Base-by-base conservation (phyloP, 2,888 invertebrate genomes). In the Sericinus montela region DNA sequence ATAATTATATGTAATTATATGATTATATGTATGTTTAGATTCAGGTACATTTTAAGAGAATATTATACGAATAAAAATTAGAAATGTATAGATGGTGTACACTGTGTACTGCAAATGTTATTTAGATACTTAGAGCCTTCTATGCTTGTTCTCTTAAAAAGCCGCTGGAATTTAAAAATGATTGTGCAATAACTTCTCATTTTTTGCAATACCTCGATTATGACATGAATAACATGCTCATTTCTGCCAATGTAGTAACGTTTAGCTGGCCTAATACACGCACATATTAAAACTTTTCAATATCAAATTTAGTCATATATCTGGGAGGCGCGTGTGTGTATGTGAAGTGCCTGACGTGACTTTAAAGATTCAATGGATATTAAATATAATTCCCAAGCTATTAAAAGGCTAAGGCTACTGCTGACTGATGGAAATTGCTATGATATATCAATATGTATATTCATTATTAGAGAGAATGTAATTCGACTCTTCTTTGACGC, bases 401-500 rank as follows among this genome's bases (percentile, higher is more conserved):
- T 37, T 32, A 3, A 15, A 44, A 40, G 34, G 13, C 10, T 13
- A 32, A 40, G 8, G 25, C 34, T 35, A 29, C 29, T 15, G 46
- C 48, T 56, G 52, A 53, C 48, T 54, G 46, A 48, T 51, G 52
- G 46, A 49, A 44, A 45, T n/a, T 40, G 40, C 49, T 40, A 34
- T 48, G 40, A 46, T 29, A 36, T 41, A 42, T 29, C 10, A 45
- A 36, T 40, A 36, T 23, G 40, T 39, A 37, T 25, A 42, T 29
- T 35, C 35, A 50, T 50, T n/a, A n/a, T n/a, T 74, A 72, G 67
- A 73, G 69, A 70, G 75, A 79, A 75, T 80, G 69, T 75, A 57
- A 77, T 80, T 79, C 75, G 70, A 76, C 72, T 77, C 69, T 79
- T 78, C 57, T 77, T 74, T 77, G 73, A 75, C 76, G 72, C 71